phyloP scores from a whole-genome alignment of 2,888 invertebrate species.

The Bursaphelenchus okinawaensis region DNA sequence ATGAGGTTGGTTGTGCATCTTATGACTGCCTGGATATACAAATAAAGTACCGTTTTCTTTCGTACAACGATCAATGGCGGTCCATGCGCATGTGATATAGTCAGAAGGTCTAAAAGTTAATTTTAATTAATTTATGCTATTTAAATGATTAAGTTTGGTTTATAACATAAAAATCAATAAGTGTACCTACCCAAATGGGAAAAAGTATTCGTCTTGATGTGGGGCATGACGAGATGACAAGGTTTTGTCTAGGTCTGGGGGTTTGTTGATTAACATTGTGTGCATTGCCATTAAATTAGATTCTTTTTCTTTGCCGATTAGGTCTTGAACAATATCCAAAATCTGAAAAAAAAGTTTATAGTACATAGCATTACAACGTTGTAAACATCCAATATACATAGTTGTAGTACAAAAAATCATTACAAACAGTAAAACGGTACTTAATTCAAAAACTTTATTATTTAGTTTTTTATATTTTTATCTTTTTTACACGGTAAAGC shows the following conservation, averaged over 20 bases:
- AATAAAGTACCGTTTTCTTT: constrained; percentile 75
- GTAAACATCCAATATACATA: too few species aligned
- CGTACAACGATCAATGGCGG: constrained; percentile 73
- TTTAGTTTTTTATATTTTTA: too few species aligned
- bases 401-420: too few species aligned
- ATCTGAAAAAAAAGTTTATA: constrained; percentile 60
- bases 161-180: background rate
- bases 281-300: constrained; percentile 66
- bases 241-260: constrained; percentile 66
- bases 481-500: too few species aligned
- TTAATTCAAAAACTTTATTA: constrained; percentile 56
- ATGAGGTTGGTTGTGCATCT: constrained; percentile 64
- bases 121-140: too few species aligned
- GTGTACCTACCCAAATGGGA: constrained; percentile 69
- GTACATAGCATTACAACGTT: too few species aligned
- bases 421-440: background rate
- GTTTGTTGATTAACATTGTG: constrained; percentile 83
- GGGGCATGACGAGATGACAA: constrained; percentile 60
- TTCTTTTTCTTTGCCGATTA: constrained; percentile 63
- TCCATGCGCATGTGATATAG: constrained; percentile 76
- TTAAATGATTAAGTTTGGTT: too few species aligned
- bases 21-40: constrained; percentile 74
- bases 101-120: constrained; percentile 71
- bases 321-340: constrained; percentile 68
- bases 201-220: constrained; percentile 76